These are phyloP conservation scores for Sparidentex hasta DNA, from an alignment of 2,797 vertebrate species.

Conservation along the genomic window DNA sequence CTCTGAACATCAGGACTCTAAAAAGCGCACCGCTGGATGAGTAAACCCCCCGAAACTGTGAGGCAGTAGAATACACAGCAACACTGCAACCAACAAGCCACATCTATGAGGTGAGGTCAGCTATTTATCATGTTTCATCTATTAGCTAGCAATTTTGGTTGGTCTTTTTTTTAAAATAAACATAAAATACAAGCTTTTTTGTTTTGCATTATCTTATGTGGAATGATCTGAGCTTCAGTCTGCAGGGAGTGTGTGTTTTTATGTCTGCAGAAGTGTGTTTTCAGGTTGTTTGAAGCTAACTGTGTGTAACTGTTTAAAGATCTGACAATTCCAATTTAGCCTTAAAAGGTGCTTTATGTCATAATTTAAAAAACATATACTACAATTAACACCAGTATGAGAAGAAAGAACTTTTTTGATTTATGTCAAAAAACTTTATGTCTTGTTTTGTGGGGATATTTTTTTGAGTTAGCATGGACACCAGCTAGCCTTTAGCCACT, in stretches of 20 bases:
- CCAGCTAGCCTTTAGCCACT: too few species aligned
- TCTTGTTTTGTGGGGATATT: too few species aligned
- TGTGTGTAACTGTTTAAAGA: too few species aligned
- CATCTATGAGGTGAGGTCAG: slow-evolving; percentile 42
- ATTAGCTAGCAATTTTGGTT: too few species aligned
- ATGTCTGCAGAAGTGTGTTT: not conserved
- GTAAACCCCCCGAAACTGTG: not conserved
- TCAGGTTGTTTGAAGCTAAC: not conserved
- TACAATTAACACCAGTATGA: too few species aligned
- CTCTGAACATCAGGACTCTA: slow-evolving; percentile 10
- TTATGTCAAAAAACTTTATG: too few species aligned
- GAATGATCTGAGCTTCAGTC: not conserved
- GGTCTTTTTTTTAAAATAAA: not conserved
- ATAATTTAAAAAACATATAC: too few species aligned
- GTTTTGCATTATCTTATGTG: not conserved
- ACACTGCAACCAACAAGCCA: not conserved
- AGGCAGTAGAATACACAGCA: not conserved
- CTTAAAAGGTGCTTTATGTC: too few species aligned
- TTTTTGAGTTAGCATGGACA: too few species aligned
- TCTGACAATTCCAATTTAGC: too few species aligned
- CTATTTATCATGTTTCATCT: not conserved
- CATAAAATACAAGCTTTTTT: not conserved
- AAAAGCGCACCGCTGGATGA: not conserved
- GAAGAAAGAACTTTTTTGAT: too few species aligned
- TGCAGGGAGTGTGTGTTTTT: not conserved